phyloP scores from a whole-genome alignment of 2,113 vertebrate genomes.

The Perca flavescens region DNA sequence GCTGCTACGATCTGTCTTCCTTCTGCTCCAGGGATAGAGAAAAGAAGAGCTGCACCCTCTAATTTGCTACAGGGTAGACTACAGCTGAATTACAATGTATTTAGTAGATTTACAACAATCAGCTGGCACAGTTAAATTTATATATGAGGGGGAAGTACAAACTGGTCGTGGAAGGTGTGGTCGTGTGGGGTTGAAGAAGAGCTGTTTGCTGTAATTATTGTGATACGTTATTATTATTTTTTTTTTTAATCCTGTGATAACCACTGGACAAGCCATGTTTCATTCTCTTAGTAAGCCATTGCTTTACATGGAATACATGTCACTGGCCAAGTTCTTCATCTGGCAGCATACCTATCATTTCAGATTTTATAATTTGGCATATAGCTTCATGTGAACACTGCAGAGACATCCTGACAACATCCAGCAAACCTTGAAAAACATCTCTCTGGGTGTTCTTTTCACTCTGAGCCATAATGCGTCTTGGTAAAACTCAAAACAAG shows the following conservation, averaged over 20 bases:
- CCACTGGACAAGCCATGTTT: slow-evolving; percentile 24
- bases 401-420: slow-evolving; percentile 2
- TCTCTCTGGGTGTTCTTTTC: slow-evolving; percentile 1
- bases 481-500: not conserved
- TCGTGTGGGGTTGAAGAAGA: slow-evolving; percentile 14
- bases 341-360: slow-evolving; percentile 22
- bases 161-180: slow-evolving; percentile 20
- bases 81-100: slow-evolving; percentile 67
- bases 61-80: slow-evolving; percentile 63
- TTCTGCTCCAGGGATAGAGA: slow-evolving; percentile 36
- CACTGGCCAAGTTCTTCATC: slow-evolving; percentile 22
- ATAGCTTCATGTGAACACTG: slow-evolving; percentile 4
- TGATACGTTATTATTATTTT: slow-evolving; percentile 15
- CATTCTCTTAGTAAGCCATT: slow-evolving; percentile 26
- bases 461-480: not conserved
- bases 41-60: slow-evolving; percentile 58
- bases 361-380: slow-evolving; percentile 31
- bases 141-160: slow-evolving; percentile 43
- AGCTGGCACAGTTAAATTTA: slow-evolving; percentile 29
- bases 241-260: slow-evolving; percentile 2
- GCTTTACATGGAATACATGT: slow-evolving; percentile 37
- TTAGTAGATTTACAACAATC: slow-evolving; percentile 58
- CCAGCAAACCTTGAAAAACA: not conserved
- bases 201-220: slow-evolving; percentile 20
- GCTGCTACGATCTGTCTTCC: slow-evolving; percentile 52